Evolutionary conservation across 2,888 invertebrate species (phyloP), one percentile per base, ranked within the genome.

Genomic region (Acleris cristana): DNA sequence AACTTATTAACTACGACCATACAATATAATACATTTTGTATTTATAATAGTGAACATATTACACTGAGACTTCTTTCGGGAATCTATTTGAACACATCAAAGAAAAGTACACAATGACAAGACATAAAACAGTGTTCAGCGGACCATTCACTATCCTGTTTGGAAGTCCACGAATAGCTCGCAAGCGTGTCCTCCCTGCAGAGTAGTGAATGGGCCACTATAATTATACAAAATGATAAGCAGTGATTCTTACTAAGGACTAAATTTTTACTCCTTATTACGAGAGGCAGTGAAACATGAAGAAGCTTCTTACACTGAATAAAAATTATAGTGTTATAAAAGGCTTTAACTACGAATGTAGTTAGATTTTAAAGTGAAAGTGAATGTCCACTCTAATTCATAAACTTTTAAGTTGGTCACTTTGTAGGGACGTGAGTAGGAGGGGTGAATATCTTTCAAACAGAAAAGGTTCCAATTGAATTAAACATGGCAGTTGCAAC

Each of bases 1-100:
- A 53, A 65, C 66, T 62, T 66, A 66, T 48, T 44, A 57, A 61
- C 66, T 66, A 66, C 34, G 44, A 62, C 44, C 66, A 66, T 66
- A 66, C 62, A 66, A 62, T 62, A 66, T 56, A 55, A 66, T 65
- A 57, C 52, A 66, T 52, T 62, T 62, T 34, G 52, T 34, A 59
- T 54, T 57, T 23, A 49, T 63, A 45, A 61, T 55, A 66, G 19
- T 61, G 57, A 62, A 66, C 57, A 56, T 57, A 61, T 60, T 57
- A 62, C 66, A 66, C 21, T 55, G 60, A 61, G 61, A 66, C 52
- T 65, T 56, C 60, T 60, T 60, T 60, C 30, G 26, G 60, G 45
- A 51, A 44, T 56, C 65, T 60, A 65, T 34, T 65, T 49, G 48
- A 55, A 55, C 40, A 59, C 54, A 60, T 49, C 48, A 49, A 54